These are phyloP conservation scores for Charina bottae DNA, from an alignment of 2,113 vertebrate species.

Conservation along the genomic window DNA sequence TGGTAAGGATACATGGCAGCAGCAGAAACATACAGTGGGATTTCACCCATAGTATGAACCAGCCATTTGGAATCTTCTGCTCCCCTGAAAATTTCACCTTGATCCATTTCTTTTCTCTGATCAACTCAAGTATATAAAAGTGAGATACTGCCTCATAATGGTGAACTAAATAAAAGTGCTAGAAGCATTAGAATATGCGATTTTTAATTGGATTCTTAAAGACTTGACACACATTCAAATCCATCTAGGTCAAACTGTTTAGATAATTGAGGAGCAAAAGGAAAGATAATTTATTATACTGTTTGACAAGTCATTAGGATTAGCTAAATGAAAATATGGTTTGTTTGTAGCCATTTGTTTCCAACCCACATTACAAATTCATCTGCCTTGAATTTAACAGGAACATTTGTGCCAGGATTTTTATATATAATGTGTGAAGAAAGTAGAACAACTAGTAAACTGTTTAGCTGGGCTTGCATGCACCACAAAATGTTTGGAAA, in stretches of 20 bases:
- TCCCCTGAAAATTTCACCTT: constrained; percentile 38
- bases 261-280: constrained; percentile 56
- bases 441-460: constrained; percentile 65
- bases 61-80: neutral
- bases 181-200: constrained; percentile 40
- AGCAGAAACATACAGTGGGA: neutral
- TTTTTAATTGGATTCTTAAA: constrained; percentile 51
- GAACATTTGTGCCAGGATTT: constrained; percentile 57
- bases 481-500: constrained; percentile 53
- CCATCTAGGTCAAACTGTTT: constrained; percentile 58
- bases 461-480: constrained; percentile 51
- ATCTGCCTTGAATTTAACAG: constrained; percentile 63
- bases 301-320: constrained; percentile 63
- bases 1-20: neutral
- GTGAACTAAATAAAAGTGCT: constrained; percentile 59
- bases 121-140: constrained; percentile 36
- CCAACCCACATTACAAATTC: constrained; percentile 61
- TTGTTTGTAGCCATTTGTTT: constrained; percentile 69
- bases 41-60: neutral
- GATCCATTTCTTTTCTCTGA: constrained; percentile 57
- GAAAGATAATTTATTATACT: constrained; percentile 59
- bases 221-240: constrained; percentile 56
- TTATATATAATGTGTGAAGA: constrained; percentile 58
- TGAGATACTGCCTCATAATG: constrained; percentile 65
- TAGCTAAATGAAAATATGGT: constrained; percentile 71